These are phyloP conservation scores for Panagrolaimus sp. DNA, from an alignment of 1,140 invertebrate genomes.

Conservation along the genomic window DNA sequence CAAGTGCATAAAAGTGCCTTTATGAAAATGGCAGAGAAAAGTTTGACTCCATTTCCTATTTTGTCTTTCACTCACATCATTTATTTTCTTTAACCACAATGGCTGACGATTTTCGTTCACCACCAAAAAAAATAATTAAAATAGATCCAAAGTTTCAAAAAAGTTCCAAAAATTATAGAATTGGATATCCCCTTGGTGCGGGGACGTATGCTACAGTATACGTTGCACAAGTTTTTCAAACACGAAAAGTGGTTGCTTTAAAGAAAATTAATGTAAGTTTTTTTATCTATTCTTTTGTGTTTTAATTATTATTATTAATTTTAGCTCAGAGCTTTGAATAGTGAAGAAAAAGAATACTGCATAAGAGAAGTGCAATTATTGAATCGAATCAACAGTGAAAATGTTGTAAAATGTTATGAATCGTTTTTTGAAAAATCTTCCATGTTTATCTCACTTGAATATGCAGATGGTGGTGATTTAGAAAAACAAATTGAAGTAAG, in stretches of 20 bases:
- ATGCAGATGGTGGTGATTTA: conserved; percentile 7
- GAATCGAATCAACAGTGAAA: not conserved
- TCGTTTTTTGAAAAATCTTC: not conserved
- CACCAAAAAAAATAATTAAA: too few relatives aligned
- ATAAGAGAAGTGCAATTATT: not conserved
- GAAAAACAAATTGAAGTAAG: not conserved
- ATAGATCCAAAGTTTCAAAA: too few relatives aligned
- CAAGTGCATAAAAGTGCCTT: too few relatives aligned
- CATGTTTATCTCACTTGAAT: conserved; percentile 14
- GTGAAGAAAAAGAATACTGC: not conserved
- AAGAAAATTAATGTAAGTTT: conserved; percentile 10
- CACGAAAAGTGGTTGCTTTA: not conserved
- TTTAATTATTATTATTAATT: not conserved
- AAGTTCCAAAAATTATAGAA: too few relatives aligned
- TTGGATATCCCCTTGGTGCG: not conserved
- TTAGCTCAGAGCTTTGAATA: not conserved
- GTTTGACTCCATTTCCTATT: too few relatives aligned
- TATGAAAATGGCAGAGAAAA: too few relatives aligned
- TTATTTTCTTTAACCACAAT: too few relatives aligned
- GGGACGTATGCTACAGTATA: conserved; percentile 8
- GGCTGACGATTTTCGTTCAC: too few relatives aligned
- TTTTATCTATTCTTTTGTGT: not conserved
- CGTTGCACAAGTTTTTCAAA: not conserved
- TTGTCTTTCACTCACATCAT: too few relatives aligned
- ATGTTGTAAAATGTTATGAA: not conserved